These are phyloP conservation scores for Chionoecetes opilio DNA, from an alignment of 1,140 invertebrate genomes.

Conservation along the genomic window DNA sequence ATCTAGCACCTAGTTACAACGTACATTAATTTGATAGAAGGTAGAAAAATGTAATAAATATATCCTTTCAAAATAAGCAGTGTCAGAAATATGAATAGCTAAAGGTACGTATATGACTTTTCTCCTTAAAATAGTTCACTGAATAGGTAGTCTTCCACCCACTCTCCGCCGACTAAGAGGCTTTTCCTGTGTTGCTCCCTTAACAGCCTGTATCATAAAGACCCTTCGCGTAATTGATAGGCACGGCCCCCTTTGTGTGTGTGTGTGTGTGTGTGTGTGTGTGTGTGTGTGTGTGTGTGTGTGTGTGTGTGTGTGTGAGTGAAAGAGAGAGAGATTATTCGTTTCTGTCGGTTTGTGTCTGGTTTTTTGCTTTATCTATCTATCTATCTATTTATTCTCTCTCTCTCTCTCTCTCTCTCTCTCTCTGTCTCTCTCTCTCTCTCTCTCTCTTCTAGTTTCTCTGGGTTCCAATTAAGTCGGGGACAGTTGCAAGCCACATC, in stretches of 20 bases:
- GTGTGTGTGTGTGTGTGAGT: constrained; percentile 4
- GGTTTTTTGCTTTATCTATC: background rate
- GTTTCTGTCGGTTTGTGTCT: too few relatives aligned
- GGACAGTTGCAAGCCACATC: background rate
- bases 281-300: constrained; percentile 21
- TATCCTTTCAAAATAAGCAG: too few relatives aligned
- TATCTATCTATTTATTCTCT: background rate
- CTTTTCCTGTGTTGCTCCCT: background rate
- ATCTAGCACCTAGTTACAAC: too few relatives aligned
- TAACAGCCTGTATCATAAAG: background rate
- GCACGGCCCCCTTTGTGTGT: background rate
- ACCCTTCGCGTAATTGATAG: background rate
- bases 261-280: constrained; percentile 27
- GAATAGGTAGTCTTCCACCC: too few relatives aligned
- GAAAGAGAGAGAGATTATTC: too few relatives aligned
- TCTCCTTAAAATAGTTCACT: too few relatives aligned
- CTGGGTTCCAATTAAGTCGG: background rate
- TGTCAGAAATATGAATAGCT: too few relatives aligned
- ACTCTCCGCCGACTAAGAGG: background rate
- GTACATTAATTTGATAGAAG: too few relatives aligned
- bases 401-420: background rate
- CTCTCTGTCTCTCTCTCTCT: background rate
- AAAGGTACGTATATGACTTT: too few relatives aligned
- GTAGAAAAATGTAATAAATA: too few relatives aligned
- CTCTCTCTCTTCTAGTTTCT: background rate